Evolutionary conservation across 2,113 vertebrate species (phyloP), one percentile per base, ranked within the genome.

Genomic region (Elanus axillaris): DNA sequence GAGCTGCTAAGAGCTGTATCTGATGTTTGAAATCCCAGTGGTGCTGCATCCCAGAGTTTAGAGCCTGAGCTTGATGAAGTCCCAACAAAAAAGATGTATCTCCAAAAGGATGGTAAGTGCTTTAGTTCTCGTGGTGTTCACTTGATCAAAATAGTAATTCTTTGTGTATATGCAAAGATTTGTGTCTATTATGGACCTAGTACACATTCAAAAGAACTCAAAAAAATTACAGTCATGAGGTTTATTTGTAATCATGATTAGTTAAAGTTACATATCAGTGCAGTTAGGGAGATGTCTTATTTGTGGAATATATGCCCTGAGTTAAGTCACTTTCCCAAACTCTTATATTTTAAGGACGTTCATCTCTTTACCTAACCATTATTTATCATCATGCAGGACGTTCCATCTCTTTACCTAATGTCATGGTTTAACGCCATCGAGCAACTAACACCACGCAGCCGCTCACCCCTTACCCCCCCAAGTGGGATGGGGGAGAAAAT

Each of bases 151-250:
- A 80, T 43, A 20, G 16, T 45, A 56, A 29, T 85, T 77, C 47
- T 77, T 80, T 12, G 27, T 47, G 8, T 73, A 32, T 42, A 52
- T 40, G 50, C 13, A 55, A 77, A 90, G 43, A 38, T 29, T 67
- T 0, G 0, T 40, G 2, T 36, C 3, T 55, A 59, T 8, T 69
- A 5, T 47, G 15, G 32, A 42, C 10, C 7, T 38, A 15, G 8
- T 26, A 52, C 7, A 26, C 11, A 26, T 64, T 90, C 32, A 77
- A 62, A 64, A 58, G 21, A 58, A 5, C 2, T 31, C 25, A 60
- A 66, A 83, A 83, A 84, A 55, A n/a, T 16, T 32, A 26, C 31
- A 52, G 20, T 63, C 3, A 1, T 27, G 18, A 66, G 21, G 16
- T 26, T 56, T 38, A 42, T 50, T 72, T 82, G 12, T 42, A 67